Evolutionary conservation across 2,888 invertebrate species (phyloP).

Genomic region (Lampropteryx suffumata): DNA sequence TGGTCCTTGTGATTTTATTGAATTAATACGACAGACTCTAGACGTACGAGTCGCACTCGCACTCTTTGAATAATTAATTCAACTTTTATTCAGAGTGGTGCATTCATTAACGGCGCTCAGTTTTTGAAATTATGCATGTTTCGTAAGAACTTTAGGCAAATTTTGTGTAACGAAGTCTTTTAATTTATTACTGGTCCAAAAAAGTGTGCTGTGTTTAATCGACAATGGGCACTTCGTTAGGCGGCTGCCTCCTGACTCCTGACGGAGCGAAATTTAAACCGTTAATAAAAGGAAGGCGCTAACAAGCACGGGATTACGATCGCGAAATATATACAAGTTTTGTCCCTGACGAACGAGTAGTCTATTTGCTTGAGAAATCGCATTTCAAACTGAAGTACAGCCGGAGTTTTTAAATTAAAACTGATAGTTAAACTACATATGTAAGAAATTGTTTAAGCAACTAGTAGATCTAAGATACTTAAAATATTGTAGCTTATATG

Average conservation of each 20-base stretch:
- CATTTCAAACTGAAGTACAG: constrained; percentile 1
- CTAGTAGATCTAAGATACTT: too few species aligned
- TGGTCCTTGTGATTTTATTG: too few species aligned
- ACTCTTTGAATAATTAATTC: too few species aligned
- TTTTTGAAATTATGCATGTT: too few species aligned
- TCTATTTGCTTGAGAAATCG: constrained; percentile 11
- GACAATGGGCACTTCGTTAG: constrained; percentile 28
- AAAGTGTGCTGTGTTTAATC: constrained; percentile 23
- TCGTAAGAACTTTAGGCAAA: constrained; percentile 3
- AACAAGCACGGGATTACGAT: constrained; percentile 24
- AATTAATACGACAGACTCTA: too few species aligned
- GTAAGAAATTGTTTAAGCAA: too few species aligned
- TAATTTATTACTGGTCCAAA: constrained; percentile 15
- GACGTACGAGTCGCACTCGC: too few species aligned
- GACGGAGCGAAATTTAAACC: constrained; percentile 21
- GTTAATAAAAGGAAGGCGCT: constrained; percentile 26
- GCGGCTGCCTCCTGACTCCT: constrained; percentile 17
- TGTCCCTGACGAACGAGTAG: constrained; percentile 14
- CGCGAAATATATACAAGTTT: constrained; percentile 17
- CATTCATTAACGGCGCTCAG: too few species aligned
- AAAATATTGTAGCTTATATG: too few species aligned
- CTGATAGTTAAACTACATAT: too few species aligned
- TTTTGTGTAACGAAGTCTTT: constrained; percentile 11
- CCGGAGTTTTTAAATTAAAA: not conserved
- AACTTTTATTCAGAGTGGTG: too few species aligned